phyloP scores from a whole-genome alignment of 2,797 vertebrate species.

The Nannoperca australis region DNA sequence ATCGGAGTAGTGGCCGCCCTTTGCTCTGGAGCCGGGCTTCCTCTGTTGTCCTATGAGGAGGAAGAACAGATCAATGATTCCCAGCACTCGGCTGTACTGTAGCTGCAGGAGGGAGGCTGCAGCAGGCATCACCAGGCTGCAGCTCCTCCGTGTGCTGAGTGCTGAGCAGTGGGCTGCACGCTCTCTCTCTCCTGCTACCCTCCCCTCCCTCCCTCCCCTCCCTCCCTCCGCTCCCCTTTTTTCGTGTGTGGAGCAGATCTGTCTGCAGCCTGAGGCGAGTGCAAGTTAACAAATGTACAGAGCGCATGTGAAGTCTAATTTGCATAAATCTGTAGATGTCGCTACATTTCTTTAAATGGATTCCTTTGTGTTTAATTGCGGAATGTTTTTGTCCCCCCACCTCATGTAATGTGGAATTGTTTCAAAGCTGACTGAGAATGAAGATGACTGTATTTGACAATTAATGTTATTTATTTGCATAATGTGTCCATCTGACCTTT shows the following conservation, averaged over 20 bases:
- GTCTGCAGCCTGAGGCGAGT: conserved; percentile 86
- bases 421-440: conserved; percentile 33
- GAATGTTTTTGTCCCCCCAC: conserved; percentile 41
- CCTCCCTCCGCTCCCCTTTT: conserved; percentile 47
- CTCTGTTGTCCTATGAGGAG: conserved; percentile 77
- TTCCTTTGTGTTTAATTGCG: conserved; percentile 85
- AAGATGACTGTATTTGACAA: conserved; percentile 30
- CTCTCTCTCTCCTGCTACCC: not conserved
- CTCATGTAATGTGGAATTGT: conserved; percentile 35
- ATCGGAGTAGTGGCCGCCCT: not conserved
- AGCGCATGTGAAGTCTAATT: conserved; percentile 83
- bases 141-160: conserved; percentile 84
- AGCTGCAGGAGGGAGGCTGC: conserved; percentile 80
- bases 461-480: conserved; percentile 44
- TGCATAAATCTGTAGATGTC: conserved; percentile 85
- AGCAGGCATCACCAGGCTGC: conserved; percentile 75
- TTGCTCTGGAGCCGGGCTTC: conserved; percentile 52
- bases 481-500: conserved; percentile 44
- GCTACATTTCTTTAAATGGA: conserved; percentile 80
- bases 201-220: not conserved
- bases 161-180: conserved; percentile 80
- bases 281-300: conserved; percentile 88
- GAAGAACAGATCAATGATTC: conserved; percentile 84
- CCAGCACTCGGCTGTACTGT: conserved; percentile 66
- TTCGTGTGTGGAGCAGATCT: conserved; percentile 83